These are phyloP conservation scores for Melikaiella ostensackeni DNA, from an alignment of 2,888 invertebrate genomes.

Conservation along the genomic window DNA sequence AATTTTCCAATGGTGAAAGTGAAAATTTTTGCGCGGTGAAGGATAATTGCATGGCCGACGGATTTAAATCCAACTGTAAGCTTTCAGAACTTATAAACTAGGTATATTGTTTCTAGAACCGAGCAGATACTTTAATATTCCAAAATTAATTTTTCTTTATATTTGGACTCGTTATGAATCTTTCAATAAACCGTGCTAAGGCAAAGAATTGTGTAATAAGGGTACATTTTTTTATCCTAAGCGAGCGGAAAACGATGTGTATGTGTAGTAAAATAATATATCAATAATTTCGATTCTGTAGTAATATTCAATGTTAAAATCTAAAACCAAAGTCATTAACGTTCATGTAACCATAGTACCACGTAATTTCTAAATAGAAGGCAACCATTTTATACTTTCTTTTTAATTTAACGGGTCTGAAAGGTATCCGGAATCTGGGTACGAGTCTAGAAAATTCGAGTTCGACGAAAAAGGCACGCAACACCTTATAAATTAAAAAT, in stretches of 20 bases:
- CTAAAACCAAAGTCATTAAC: conserved; percentile 5
- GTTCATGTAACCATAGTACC: conserved; percentile 13
- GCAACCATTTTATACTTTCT: neutral
- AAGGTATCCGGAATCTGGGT: conserved; percentile 28
- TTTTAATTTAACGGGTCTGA: neutral
- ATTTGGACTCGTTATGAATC: neutral
- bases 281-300: conserved; percentile 1
- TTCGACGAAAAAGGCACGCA: neutral
- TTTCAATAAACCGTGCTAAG: conserved; percentile 24
- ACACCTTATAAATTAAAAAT: neutral
- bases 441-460: conserved; percentile 11
- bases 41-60: conserved; percentile 24
- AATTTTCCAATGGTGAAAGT: conserved; percentile 42
- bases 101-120: conserved; percentile 20
- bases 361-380: neutral
- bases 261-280: conserved; percentile 2
- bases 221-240: conserved; percentile 35
- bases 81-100: conserved; percentile 24
- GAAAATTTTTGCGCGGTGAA: neutral
- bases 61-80: conserved; percentile 18
- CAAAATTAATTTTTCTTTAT: conserved; percentile 10
- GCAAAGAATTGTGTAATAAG: conserved; percentile 20
- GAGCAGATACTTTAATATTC: neutral
- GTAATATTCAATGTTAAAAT: conserved; percentile 12
- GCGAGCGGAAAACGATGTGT: conserved; percentile 2